phyloP scores from a whole-genome alignment of 2,888 invertebrate genomes.

The Lymantria dispar region DNA sequence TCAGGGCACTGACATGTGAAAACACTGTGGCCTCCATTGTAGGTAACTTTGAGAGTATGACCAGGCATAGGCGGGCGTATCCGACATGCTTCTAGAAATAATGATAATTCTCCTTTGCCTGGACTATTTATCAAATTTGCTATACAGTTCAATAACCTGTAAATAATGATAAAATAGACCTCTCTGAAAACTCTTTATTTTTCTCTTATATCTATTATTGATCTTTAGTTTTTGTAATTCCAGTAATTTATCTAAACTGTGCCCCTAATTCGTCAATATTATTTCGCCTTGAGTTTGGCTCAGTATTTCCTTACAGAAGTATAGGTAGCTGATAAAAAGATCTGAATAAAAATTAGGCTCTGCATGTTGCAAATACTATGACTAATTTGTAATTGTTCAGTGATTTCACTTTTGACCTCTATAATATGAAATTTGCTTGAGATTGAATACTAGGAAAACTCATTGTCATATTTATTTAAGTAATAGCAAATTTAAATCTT shows the following conservation, averaged over 20 bases:
- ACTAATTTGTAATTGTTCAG: neutral
- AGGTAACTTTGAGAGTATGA: constrained; percentile 65
- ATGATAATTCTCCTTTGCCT: constrained; percentile 57
- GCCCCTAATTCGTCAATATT: too few species aligned
- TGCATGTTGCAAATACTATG: too few species aligned
- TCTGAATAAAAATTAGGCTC: too few species aligned
- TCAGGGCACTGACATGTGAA: constrained; percentile 88
- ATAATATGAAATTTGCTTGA: constrained; percentile 2
- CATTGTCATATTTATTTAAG: constrained; percentile 10
- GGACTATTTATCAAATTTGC: constrained; percentile 86
- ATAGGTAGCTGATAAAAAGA: too few species aligned
- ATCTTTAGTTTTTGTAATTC: too few species aligned
- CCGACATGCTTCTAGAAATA: constrained; percentile 67
- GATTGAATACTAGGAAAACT: constrained; percentile 8
- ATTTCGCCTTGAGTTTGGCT: too few species aligned
- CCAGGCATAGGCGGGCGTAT: constrained; percentile 68
- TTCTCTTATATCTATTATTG: too few species aligned
- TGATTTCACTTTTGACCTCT: constrained; percentile 13
- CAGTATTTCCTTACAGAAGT: too few species aligned
- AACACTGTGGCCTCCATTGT: constrained; percentile 66
- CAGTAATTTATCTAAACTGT: too few species aligned
- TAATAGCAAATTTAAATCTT: too few species aligned
- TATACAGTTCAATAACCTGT: constrained; percentile 90
- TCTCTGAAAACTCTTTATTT: neutral
- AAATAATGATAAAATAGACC: constrained; percentile 25